Evolutionary conservation across 2,888 invertebrate genomes (phyloP).

Genomic region (Meganola albula): DNA sequence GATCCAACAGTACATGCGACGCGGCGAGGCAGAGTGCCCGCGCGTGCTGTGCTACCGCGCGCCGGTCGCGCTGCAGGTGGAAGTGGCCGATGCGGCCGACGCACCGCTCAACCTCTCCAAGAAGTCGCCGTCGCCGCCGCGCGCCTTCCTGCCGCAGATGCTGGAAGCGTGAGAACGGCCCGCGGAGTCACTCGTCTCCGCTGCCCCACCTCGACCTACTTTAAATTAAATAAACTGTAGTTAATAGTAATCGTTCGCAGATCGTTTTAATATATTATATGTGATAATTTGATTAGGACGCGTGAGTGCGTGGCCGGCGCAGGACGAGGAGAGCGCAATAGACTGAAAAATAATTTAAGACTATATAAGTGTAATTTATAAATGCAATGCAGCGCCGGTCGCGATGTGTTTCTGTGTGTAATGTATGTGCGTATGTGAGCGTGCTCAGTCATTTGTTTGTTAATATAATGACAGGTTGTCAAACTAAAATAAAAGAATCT

Average conservation of each 20-base stretch:
- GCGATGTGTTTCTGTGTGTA: conserved; percentile 81
- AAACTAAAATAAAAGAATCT: conserved; percentile 81
- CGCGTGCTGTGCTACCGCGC: conserved; percentile 61
- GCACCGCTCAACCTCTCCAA: conserved; percentile 94
- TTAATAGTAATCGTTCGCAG: conserved; percentile 74
- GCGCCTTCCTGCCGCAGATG: conserved; percentile 80
- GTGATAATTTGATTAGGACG: conserved; percentile 80
- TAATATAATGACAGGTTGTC: conserved; percentile 88
- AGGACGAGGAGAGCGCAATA: conserved; percentile 77
- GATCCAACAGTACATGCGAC: conserved; percentile 94
- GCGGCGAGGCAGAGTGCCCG: conserved; percentile 78
- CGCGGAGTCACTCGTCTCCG: conserved; percentile 72
- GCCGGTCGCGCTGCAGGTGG: conserved; percentile 80
- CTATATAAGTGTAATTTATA: conserved; percentile 81
- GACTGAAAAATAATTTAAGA: conserved; percentile 80
- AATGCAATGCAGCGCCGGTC: conserved; percentile 80
- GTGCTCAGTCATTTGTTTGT: conserved; percentile 79
- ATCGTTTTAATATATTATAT: conserved; percentile 83
- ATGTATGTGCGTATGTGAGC: conserved; percentile 80
- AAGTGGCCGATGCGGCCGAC: conserved; percentile 90
- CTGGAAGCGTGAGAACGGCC: conserved; percentile 80
- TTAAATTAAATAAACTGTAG: conserved; percentile 73
- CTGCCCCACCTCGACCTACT: conserved; percentile 75
- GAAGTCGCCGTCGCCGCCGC: conserved; percentile 82
- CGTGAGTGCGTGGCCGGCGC: conserved; percentile 76